Percentiles rank a stretch among this genome's conserved stretches.
Conservation (phyloP, 2,113 vertebrate genomes). For the Nerophis lumbriciformis region DNA sequence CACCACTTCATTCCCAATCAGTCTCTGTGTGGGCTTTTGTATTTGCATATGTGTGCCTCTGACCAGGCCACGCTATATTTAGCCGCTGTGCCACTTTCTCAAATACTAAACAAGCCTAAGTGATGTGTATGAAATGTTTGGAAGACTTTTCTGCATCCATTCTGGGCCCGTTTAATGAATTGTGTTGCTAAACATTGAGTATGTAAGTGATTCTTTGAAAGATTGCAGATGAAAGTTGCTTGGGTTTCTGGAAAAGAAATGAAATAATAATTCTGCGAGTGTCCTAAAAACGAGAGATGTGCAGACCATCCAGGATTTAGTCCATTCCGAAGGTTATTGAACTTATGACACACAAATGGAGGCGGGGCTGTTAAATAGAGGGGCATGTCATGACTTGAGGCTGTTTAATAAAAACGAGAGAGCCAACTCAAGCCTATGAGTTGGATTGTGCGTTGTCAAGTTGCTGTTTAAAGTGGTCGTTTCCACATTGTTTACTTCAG, state of each 20-base stretch:
- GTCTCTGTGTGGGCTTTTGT: conserved; percentile 1
- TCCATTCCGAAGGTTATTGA: conserved; percentile 1
- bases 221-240: neutral
- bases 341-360: neutral
- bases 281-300: neutral
- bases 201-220: neutral
- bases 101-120: conserved; percentile 30
- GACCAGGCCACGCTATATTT: conserved; percentile 55
- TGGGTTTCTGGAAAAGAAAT: neutral
- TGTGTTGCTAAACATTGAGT: conserved; percentile 1
- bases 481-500: too few relatives aligned
- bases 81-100: conserved; percentile 57
- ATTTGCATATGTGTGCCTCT: conserved; percentile 7
- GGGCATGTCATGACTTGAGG: neutral
- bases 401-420: neutral
- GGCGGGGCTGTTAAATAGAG: neutral
- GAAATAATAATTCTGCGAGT: neutral
- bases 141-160: neutral
- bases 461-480: too few relatives aligned
- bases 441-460: too few relatives aligned
- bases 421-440: too few relatives aligned
- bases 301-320: conserved; percentile 1
- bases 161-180: neutral
- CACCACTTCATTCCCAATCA: neutral
- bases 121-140: conserved; percentile 25